These are phyloP conservation scores for Electrona antarctica DNA, from an alignment of 2,113 vertebrate species.

Conservation along the genomic window DNA sequence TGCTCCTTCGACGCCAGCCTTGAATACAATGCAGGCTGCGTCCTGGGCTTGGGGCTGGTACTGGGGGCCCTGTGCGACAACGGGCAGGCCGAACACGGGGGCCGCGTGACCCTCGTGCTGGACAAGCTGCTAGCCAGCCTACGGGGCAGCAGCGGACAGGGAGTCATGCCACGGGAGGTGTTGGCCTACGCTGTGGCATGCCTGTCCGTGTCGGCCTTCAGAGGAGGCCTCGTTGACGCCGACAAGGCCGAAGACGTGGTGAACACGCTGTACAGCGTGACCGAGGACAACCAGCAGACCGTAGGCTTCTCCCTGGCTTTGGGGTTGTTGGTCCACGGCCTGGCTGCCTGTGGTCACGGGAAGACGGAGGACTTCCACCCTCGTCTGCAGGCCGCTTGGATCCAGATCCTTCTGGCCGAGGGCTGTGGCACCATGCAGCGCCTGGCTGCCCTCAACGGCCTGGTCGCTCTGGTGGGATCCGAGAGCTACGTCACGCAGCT, in stretches of 20 bases:
- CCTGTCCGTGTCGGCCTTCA: constrained; percentile 87
- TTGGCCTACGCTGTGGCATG: constrained; percentile 89
- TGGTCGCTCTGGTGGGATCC: constrained; percentile 91
- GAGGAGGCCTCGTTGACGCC: constrained; percentile 81
- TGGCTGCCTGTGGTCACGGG: constrained; percentile 89
- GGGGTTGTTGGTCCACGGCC: constrained; percentile 86
- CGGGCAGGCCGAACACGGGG: constrained; percentile 75
- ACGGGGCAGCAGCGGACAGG: constrained; percentile 80
- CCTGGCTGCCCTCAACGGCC: constrained; percentile 88
- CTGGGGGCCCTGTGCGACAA: constrained; percentile 85
- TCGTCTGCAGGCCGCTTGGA: constrained; percentile 87
- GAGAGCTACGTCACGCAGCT: constrained; percentile 87
- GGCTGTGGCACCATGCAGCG: constrained; percentile 93
- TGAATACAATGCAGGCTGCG: constrained; percentile 86
- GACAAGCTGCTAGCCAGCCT: constrained; percentile 80
- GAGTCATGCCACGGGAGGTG: constrained; percentile 90
- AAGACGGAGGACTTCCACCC: constrained; percentile 89
- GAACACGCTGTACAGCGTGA: constrained; percentile 81
- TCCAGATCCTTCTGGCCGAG: constrained; percentile 89
- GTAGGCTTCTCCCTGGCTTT: constrained; percentile 91
- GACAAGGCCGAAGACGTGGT: constrained; percentile 86
- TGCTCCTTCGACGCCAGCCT: constrained; percentile 87
- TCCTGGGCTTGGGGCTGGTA: constrained; percentile 88
- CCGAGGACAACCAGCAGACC: constrained; percentile 93
- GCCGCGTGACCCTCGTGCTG: constrained; percentile 71